Evolutionary conservation across 2,797 vertebrate genomes (phyloP), one percentile per base, ranked within the genome.

Genomic region (Oceanodroma leucorhoa): DNA sequence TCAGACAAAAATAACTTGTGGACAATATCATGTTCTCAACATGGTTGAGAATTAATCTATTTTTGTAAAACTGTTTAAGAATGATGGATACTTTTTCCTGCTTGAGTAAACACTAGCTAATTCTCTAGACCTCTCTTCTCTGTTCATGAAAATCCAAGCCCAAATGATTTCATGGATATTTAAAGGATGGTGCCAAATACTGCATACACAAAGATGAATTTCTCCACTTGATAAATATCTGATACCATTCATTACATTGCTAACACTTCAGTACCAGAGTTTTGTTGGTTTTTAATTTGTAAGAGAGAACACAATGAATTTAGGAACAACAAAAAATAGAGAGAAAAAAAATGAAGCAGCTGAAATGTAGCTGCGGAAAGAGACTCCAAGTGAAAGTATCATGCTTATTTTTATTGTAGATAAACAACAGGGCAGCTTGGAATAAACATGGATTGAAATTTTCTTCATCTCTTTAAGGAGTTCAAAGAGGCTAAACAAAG

Each of bases 381-480:
- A 58, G 67, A 96, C 57, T 96, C 58, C 34, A 57, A 75, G 46
- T 82, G 75, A 66, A 95, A 95, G 48, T 54, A 88, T 70, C 26
- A 41, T 26, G 2, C 51, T 90, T 93, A 51, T 62, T 95, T 96
- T 95, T 82, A 78, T 81, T 90, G 53, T 51, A 95, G 43, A 94
- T 75, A 73, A 58, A 66, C 62, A 92, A 73, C 48, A 87, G 71
- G 84, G 71, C 86, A 95, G 60, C 60, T 91, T 90, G 83, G 64
- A 96, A 95, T 41, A 96, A 97, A 94, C 61, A 83, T 2, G 23
- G 60, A 66, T 40, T 91, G 69, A 89, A 89, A 72, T 89, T 91
- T 88, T 79, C 55, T 94, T 97, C 12, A 15, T 94, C 64, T 95
- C 78, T 94, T 95, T 89, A 97, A 95, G 95, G 77, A 89, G 51